Evolutionary conservation across 2,113 vertebrate genomes (phyloP).

Genomic region (Aegypius monachus): DNA sequence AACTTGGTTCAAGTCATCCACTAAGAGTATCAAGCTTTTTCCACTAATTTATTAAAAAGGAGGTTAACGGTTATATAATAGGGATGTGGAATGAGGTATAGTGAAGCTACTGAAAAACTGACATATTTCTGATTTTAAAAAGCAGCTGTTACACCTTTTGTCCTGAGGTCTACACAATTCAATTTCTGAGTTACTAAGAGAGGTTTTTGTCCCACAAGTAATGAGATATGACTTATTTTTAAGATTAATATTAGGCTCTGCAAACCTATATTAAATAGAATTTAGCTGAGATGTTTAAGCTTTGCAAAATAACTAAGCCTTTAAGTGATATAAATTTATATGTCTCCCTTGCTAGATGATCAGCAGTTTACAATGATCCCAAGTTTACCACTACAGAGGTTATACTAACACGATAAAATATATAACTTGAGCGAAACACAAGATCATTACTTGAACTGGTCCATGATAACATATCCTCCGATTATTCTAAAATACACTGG

Average conservation of each 20-base stretch:
- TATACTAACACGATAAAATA: not conserved
- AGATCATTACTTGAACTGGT: not conserved
- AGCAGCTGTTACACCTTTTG: not conserved
- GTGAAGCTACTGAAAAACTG: not conserved
- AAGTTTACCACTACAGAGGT: not conserved
- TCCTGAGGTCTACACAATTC: not conserved
- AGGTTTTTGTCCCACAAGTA: not conserved
- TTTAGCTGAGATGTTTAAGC: not conserved
- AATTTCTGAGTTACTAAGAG: not conserved
- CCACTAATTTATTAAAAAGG: not conserved
- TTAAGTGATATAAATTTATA: not conserved
- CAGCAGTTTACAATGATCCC: not conserved
- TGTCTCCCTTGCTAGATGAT: not conserved
- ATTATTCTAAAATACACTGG: not conserved
- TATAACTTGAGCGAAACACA: not conserved
- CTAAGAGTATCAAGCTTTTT: not conserved
- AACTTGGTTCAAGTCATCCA: not conserved
- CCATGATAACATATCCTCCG: not conserved
- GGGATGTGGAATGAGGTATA: not conserved
- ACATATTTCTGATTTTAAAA: not conserved
- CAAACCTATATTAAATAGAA: not conserved
- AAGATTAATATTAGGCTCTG: not conserved
- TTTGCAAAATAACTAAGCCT: not conserved
- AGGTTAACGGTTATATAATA: not conserved
- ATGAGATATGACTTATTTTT: not conserved